A percentile compares a stretch with the other conserved stretches of the same genome.
Evolutionary conservation across 2,797 vertebrate species (phyloP).

Genomic region (Melanotaenia pygmaea): DNA sequence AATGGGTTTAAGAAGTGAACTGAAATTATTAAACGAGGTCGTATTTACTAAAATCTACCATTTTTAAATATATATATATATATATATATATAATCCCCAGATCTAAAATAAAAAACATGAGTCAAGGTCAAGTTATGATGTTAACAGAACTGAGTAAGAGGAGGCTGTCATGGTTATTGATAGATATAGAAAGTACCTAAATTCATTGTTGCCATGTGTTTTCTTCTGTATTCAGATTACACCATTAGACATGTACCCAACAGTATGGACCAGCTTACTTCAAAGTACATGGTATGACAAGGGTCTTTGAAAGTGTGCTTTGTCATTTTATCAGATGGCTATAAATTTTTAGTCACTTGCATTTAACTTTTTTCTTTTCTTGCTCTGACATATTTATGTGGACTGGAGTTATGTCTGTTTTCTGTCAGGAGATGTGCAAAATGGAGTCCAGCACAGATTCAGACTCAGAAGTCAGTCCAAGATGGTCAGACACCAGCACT

Average conservation of each 20-base stretch:
- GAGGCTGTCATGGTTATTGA: background rate
- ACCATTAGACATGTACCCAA: slow-evolving; percentile 58
- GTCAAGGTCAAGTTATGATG: too few relatives aligned
- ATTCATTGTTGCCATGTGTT: background rate
- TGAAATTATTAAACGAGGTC: background rate
- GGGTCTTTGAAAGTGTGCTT: background rate
- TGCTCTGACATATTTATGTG: background rate
- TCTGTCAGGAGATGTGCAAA: slow-evolving; percentile 83
- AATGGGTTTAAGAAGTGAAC: background rate
- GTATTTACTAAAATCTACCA: too few relatives aligned
- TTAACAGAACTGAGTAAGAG: background rate
- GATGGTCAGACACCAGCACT: slow-evolving; percentile 82
- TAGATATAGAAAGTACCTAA: background rate
- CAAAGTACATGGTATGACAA: slow-evolving; percentile 84
- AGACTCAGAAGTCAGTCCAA: slow-evolving; percentile 81
- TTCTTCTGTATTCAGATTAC: slow-evolving; percentile 43
- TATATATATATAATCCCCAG: too few relatives aligned
- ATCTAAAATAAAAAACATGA: too few relatives aligned
- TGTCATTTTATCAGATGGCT: background rate
- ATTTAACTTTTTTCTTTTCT: background rate
- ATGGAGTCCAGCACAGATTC: slow-evolving; percentile 89
- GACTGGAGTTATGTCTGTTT: slow-evolving; percentile 29
- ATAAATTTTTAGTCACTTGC: background rate
- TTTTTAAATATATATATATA: too few relatives aligned
- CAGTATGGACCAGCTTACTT: slow-evolving; percentile 77